A percentile compares a stretch with the other conserved stretches of the same genome.
Conservation (phyloP, 2,888 invertebrate genomes). For the Sarcophaga caerulescens region DNA sequence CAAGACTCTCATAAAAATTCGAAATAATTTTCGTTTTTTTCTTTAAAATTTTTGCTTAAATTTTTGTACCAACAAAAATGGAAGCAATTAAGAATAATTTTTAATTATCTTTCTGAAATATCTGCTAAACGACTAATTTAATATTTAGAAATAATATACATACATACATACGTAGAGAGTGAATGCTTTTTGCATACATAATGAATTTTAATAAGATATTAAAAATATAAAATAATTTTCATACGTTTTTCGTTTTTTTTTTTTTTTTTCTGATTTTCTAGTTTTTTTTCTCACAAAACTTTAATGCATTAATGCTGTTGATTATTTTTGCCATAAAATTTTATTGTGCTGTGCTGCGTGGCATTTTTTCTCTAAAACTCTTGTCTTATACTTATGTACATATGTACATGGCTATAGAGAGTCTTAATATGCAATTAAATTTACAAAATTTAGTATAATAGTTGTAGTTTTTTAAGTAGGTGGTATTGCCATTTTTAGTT, state of each 20-base stretch:
- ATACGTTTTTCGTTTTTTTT: too few relatives aligned
- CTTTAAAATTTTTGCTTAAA: neutral
- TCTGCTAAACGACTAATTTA: constrained; percentile 55
- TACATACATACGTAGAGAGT: neutral
- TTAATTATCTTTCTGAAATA: constrained; percentile 62
- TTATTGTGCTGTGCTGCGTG: too few relatives aligned
- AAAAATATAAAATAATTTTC: neutral
- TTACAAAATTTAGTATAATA: neutral
- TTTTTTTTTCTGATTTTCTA: too few relatives aligned
- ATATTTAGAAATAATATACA: constrained; percentile 1
- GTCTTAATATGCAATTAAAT: neutral
- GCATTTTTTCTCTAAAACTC: too few relatives aligned
- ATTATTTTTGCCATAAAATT: neutral
- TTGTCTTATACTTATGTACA: neutral
- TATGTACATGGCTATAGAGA: neutral
- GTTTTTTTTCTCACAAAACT: neutral
- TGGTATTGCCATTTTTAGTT: neutral
- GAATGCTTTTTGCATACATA: constrained; percentile 47
- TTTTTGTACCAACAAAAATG: constrained; percentile 46
- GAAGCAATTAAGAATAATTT: constrained; percentile 66
- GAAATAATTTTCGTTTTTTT: constrained; percentile 13
- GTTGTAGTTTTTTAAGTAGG: constrained; percentile 33
- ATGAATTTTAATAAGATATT: constrained; percentile 63
- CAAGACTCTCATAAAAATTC: constrained; percentile 64
- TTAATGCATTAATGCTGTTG: constrained; percentile 64